A percentile compares a stretch with the other conserved stretches of the same genome.
Conservation (phyloP, 2,888 invertebrate genomes). For the Melieria omissa region DNA sequence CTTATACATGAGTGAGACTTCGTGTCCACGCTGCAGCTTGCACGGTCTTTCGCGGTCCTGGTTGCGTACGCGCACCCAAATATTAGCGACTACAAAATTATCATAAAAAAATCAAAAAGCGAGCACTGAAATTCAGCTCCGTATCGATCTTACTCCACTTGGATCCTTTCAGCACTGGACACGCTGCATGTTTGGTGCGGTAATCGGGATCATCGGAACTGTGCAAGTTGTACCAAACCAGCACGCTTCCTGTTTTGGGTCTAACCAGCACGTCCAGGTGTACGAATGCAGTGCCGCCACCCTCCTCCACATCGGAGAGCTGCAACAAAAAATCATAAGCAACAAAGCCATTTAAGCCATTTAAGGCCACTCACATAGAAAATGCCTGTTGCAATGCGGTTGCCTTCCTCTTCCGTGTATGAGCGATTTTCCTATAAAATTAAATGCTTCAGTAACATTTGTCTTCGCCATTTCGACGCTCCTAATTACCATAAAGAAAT, state of each 20-base stretch:
- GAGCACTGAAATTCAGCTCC: constrained; percentile 17
- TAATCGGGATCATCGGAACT: constrained; percentile 55
- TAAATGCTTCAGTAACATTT: not conserved
- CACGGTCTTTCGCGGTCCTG: constrained; percentile 79
- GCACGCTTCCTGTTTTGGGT: constrained; percentile 78
- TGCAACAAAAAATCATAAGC: constrained; percentile 66
- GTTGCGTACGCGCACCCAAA: constrained; percentile 86
- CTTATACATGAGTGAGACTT: constrained; percentile 51
- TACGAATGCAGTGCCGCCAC: constrained; percentile 97
- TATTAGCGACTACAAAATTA: constrained; percentile 76
- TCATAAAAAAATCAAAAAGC: constrained; percentile 39
- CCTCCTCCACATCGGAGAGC: constrained; percentile 97
- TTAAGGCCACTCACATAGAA: constrained; percentile 85
- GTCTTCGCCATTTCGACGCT: not conserved
- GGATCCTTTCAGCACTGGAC: constrained; percentile 60
- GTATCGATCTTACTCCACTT: constrained; percentile 56
- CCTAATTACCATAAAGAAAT: constrained; percentile 61
- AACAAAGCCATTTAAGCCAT: constrained; percentile 36
- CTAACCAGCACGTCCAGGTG: constrained; percentile 83
- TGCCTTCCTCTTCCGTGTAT: constrained; percentile 68
- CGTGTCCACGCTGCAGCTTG: constrained; percentile 52
- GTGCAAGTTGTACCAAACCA: constrained; percentile 63
- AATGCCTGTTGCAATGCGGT: constrained; percentile 94
- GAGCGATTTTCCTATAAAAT: constrained; percentile 68
- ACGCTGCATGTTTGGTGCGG: constrained; percentile 60